phyloP scores from a whole-genome alignment of 1,140 invertebrate species.

The Bombus confusus region DNA sequence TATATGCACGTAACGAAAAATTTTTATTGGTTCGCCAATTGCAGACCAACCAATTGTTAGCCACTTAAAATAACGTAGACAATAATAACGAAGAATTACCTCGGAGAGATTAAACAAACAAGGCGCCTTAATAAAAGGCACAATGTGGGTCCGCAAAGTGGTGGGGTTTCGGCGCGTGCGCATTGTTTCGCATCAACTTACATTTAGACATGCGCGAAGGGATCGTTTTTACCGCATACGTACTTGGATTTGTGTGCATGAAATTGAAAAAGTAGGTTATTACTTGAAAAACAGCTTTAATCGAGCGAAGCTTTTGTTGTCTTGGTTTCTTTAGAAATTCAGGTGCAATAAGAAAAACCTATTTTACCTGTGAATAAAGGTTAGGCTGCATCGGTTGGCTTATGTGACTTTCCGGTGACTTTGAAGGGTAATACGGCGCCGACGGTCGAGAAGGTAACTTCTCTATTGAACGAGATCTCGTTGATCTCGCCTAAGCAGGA shows the following conservation, averaged over 20 bases:
- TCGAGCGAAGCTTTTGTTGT: background rate
- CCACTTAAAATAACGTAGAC: too few relatives aligned
- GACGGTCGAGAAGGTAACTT: background rate
- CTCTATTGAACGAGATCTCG: conserved; percentile 32
- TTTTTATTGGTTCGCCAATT: too few relatives aligned
- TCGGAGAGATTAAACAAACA: background rate
- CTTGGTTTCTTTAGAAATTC: background rate
- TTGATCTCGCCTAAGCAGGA: conserved; percentile 42
- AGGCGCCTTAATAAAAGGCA: background rate
- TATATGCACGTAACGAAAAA: background rate
- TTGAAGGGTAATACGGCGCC: background rate
- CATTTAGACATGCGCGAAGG: background rate
- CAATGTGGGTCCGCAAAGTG: background rate
- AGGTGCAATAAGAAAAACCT: too few relatives aligned
- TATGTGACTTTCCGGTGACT: background rate
- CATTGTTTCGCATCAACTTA: background rate
- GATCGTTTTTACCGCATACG: background rate
- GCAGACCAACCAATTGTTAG: too few relatives aligned
- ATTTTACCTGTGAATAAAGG: background rate
- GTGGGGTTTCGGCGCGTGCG: background rate
- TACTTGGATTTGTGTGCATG: background rate
- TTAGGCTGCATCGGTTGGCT: background rate
- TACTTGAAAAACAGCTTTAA: background rate
- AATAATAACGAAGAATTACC: background rate
- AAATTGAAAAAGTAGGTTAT: background rate